phyloP scores from a whole-genome alignment of 2,113 vertebrate genomes.

The Muntiacus reevesi region DNA sequence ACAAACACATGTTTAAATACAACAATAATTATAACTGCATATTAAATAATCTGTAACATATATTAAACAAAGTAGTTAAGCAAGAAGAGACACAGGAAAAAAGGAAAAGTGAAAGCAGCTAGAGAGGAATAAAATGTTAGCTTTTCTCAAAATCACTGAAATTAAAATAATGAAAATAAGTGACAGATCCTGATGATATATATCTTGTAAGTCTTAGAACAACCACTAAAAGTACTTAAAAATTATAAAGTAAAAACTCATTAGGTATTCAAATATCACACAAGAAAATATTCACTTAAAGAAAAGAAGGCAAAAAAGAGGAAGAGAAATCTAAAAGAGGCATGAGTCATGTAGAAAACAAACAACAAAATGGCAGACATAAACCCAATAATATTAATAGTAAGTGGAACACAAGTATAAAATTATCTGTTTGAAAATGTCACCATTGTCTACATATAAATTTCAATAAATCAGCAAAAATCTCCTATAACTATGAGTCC shows the following conservation, averaged over 20 bases:
- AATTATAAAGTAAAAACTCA: background rate
- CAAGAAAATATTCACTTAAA: background rate
- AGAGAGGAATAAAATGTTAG: background rate
- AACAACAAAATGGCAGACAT: background rate
- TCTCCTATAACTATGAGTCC: background rate
- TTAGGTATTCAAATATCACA: background rate
- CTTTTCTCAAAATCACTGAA: background rate
- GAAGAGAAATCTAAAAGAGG: background rate
- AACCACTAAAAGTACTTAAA: background rate
- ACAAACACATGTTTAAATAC: background rate
- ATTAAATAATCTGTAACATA: background rate
- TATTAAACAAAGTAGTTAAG: background rate
- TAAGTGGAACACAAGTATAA: background rate
- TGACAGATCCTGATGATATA: background rate
- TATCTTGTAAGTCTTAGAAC: background rate
- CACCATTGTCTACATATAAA: background rate
- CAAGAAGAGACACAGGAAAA: background rate
- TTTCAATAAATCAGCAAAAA: background rate
- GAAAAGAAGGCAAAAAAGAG: background rate
- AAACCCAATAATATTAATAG: background rate
- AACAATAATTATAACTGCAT: background rate
- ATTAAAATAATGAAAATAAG: background rate
- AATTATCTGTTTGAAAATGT: background rate
- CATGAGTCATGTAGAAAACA: background rate
- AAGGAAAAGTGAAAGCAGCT: background rate